These are phyloP conservation scores for Arenaria interpres DNA, from an alignment of 2,113 vertebrate species.

Conservation along the genomic window DNA sequence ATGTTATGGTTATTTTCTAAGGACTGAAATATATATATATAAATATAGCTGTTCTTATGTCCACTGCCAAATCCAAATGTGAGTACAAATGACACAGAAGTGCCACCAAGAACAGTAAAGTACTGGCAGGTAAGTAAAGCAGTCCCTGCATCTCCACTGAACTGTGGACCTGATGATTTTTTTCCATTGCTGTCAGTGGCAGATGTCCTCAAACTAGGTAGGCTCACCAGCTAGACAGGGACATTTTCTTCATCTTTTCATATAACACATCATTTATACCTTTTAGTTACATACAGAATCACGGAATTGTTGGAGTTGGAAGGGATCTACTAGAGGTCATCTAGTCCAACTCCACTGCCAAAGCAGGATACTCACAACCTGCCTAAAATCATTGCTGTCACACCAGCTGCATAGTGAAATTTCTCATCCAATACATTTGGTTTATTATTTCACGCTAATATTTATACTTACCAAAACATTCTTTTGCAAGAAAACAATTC, in stretches of 20 bases:
- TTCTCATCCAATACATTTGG: not conserved
- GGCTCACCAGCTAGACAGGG: not conserved
- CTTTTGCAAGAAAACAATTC: not conserved
- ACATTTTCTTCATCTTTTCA: not conserved
- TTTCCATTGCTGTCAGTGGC: not conserved
- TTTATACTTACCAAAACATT: not conserved
- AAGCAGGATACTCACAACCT: not conserved
- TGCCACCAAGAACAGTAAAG: not conserved
- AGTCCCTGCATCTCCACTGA: not conserved
- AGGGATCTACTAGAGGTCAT: too few species aligned
- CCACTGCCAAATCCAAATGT: not conserved
- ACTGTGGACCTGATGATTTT: not conserved
- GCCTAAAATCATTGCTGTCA: not conserved
- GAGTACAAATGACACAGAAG: not conserved
- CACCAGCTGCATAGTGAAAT: not conserved
- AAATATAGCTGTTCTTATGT: not conserved
- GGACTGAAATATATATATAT: not conserved
- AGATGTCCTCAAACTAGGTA: not conserved
- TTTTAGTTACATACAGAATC: not conserved
- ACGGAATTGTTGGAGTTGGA: too few species aligned
- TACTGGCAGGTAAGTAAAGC: not conserved
- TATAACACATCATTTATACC: not conserved
- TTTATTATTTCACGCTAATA: not conserved
- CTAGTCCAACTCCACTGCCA: too few species aligned
- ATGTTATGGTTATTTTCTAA: not conserved